Evolutionary conservation across 2,888 invertebrate species (phyloP), one percentile per base, ranked within the genome.

Genomic region (Tortrix viridana): DNA sequence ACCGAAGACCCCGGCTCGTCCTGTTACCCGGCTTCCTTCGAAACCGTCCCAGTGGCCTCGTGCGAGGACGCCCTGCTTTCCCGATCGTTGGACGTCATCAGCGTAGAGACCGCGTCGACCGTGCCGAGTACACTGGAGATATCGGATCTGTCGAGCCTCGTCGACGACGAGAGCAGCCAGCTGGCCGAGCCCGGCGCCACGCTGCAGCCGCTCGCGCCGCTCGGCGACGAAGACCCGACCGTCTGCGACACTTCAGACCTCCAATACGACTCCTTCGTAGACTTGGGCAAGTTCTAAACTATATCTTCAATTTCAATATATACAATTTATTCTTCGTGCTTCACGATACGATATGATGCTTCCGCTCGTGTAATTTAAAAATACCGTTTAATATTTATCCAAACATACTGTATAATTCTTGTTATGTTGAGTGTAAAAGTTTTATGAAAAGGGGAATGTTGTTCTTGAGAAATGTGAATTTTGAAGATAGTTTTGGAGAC

Each of bases 251-350:
- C 79, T 72, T 86, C 84, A 68, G 92, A 92, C 69, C 74, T 90
- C 52, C 92, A 92, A 70, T 92, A 92, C 69, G 92, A 92, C 74
- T 92, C 92, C 69, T 90, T 90, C 76, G 86, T 92, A 76, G 92
- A 92, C 77, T 91, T 92, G 90, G 92, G 92, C 64, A 90, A 91
- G 73, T 92, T 92, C 81, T 92, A 69, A 79, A 72, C 72, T 71
- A 74, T 65, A 65, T 73, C 69, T 66, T 26, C 46, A 5, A 44
- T 43, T 58, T n/a, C n/a, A n/a, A n/a, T n/a, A n/a, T n/a, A n/a
- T n/a, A n/a, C n/a, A n/a, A n/a, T n/a, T 57, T 62, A 61, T 47
- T 65, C 63, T 59, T 59, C 69, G 67, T 67, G 67, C 74, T 50
- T 58, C 54, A 47, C 26, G 41, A 44, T 60, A 32, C 20, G 43